Conservation (phyloP, 2,113 vertebrate species). For the Phaethornis superciliosus region DNA sequence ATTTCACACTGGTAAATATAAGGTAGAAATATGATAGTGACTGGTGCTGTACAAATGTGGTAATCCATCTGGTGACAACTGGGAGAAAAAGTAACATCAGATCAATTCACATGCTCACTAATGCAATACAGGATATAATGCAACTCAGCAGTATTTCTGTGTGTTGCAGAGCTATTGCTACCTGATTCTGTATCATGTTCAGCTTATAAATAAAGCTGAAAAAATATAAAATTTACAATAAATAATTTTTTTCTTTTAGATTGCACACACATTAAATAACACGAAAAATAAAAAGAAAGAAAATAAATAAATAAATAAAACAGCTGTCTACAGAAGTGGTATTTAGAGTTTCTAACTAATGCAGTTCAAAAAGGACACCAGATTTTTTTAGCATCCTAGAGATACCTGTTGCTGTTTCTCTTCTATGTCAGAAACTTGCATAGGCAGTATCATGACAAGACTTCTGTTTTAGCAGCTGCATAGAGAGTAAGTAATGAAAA, state of each 20-base stretch:
- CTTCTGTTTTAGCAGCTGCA: neutral
- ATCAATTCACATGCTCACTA: neutral
- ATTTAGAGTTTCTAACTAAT: neutral
- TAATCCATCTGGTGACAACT: neutral
- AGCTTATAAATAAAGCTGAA: neutral
- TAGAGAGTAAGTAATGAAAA: neutral
- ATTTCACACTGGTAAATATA: neutral
- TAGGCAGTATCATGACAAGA: neutral
- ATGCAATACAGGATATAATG: neutral
- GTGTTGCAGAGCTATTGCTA: neutral
- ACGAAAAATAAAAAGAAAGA: neutral
- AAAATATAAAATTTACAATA: too few species aligned
- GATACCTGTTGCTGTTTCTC: neutral
- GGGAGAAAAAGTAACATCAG: neutral
- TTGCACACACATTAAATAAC: neutral
- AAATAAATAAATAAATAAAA: neutral
- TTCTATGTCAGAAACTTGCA: neutral
- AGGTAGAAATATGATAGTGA: neutral
- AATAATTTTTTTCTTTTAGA: neutral
- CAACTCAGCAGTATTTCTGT: neutral
- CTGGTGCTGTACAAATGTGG: neutral
- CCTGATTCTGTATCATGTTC: neutral
- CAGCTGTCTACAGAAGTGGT: neutral
- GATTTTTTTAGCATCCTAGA: neutral
- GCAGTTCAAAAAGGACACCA: neutral